Conservation (phyloP, 1,140 invertebrate species). For the Stenopsyche tienmushanensis region DNA sequence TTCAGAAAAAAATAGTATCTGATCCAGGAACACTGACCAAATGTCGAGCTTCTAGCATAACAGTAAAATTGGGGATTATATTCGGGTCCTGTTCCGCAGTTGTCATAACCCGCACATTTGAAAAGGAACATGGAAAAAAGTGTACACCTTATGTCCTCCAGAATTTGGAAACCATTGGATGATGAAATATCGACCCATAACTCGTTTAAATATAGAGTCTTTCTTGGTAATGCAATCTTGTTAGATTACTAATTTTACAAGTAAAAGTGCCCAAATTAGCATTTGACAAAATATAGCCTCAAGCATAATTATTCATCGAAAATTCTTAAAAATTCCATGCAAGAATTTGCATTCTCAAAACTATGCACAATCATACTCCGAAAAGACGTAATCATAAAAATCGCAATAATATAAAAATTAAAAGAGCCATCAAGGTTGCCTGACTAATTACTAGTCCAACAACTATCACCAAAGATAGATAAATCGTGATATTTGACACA, state of each 20-base stretch:
- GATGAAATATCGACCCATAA: background rate
- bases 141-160: slow-evolving; percentile 30
- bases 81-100: slow-evolving; percentile 30
- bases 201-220: background rate
- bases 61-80: slow-evolving; percentile 26
- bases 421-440: too few species aligned
- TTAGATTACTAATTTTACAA: background rate
- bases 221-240: background rate
- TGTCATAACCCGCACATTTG: slow-evolving; percentile 34
- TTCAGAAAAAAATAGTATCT: background rate
- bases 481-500: too few species aligned
- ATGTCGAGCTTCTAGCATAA: slow-evolving; percentile 13
- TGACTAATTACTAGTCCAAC: too few species aligned
- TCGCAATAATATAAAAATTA: too few species aligned
- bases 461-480: too few species aligned
- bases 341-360: too few species aligned
- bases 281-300: background rate
- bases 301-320: background rate
- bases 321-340: background rate
- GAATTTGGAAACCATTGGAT: background rate
- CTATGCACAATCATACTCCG: too few species aligned
- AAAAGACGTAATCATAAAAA: too few species aligned
- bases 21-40: slow-evolving; percentile 8
- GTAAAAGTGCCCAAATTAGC: background rate
- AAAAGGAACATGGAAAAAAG: slow-evolving; percentile 31